Conservation (phyloP, 2,797 vertebrate genomes). For the Molossus molossus region DNA sequence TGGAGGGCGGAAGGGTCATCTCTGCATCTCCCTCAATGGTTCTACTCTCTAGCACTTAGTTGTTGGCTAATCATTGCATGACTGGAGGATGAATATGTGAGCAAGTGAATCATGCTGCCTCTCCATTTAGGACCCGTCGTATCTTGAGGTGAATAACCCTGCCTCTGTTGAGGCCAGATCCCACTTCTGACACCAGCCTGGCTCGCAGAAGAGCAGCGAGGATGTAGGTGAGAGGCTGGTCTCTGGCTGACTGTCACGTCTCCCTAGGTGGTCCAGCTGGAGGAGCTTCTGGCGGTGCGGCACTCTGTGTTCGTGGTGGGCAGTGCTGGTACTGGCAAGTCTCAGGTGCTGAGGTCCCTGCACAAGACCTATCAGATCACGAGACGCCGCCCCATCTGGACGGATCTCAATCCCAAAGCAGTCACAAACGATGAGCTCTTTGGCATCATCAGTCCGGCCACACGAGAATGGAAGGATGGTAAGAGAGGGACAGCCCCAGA, state of each 20-base stretch:
- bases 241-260: not conserved
- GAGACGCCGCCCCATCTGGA: constrained; percentile 94
- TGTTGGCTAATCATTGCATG: not conserved
- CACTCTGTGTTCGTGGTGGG: constrained; percentile 98
- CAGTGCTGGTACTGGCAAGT: constrained; percentile 95
- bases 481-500: not conserved
- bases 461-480: constrained; percentile 96
- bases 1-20: not conserved
- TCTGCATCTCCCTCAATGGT: not conserved
- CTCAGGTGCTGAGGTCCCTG: constrained; percentile 96
- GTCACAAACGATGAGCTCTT: constrained; percentile 98
- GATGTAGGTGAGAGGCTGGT: too few relatives aligned
- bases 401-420: constrained; percentile 97
- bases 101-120: not conserved
- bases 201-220: not conserved
- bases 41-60: not conserved
- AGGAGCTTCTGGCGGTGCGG: constrained; percentile 95
- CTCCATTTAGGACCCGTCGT: not conserved
- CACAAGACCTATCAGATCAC: constrained; percentile 96
- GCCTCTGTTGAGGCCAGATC: not conserved
- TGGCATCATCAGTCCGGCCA: constrained; percentile 96
- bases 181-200: not conserved
- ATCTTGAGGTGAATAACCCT: not conserved
- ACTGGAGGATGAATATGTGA: not conserved
- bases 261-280: constrained; percentile 96